Base-by-base conservation (phyloP, 2,113 vertebrate species). In the Hiodon tergisus region DNA sequence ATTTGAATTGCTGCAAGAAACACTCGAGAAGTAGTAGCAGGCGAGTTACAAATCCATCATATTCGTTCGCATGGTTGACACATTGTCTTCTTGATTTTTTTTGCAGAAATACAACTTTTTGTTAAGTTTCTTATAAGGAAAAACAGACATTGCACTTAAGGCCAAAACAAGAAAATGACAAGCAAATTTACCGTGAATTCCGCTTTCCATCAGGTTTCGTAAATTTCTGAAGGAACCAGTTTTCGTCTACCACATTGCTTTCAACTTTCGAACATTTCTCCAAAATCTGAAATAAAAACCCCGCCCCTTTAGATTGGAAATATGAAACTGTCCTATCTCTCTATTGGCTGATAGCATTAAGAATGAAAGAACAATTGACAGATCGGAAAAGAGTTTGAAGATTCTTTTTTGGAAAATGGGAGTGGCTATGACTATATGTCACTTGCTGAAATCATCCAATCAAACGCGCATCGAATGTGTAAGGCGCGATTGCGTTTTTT, bases 291-390 rank as follows among this genome's bases (percentile, higher is more conserved):
- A 75, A 76, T 73, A 66, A 74, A 60, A 81, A 14, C 77, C 80
- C 81, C 83, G 81, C 81, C 84, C 81, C 47, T 81, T 75, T 81
- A 77, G 79, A 71, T 81, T 76, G 81, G 74, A 78, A 53, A 16
- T 58, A 7, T 46, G 55, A 7, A 47, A 68, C 48, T 46, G 53
- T 81, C 80, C 71, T 59, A 62, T 71, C 11, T 53, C 16, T 2
- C n/a, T 14, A 83, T 84, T 89, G 80, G 84, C 51, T 52, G 3
- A 72, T 50, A 1, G 0, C 9, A 46, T 51, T 54, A 75, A 76
- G 78, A 86, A 59, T 78, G 87, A 75, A 80, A 72, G 4, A 7
- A 0, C 4, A 52, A 0, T 0, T 0, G 2, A 76, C 79, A 74
- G 86, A 83, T 84, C 10, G 13, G 8, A 58, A 59, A 31, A 16